Base-by-base conservation (phyloP, 2,888 invertebrate species). In the Callinectes sapidus region DNA sequence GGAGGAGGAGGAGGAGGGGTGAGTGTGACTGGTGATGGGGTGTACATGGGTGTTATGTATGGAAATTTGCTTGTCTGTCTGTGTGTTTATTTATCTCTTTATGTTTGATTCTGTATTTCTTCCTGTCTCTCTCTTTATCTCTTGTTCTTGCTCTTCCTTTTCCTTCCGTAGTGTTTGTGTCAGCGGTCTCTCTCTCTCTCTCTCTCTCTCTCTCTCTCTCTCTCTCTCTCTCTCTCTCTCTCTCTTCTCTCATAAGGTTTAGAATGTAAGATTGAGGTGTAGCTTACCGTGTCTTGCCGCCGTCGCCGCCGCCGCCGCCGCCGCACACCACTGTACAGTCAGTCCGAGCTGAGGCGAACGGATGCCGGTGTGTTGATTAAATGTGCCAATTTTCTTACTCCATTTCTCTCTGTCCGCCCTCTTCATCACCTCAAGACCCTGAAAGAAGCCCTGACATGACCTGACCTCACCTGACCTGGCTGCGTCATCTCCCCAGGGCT, bases 181-280 rank as follows among this genome's bases (percentile, higher is more conserved):
- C n/a, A n/a, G n/a, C n/a, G n/a, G n/a, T n/a, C 85, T 85, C 32
- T 85, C 85, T 85, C 85, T 85, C 85, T 85, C 35, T 85, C 28
- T 85, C 32, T 85, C 32, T 13, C 14, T 55, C 14, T 13, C 14
- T 55, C 14, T 55, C 16, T 55, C 2, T 55, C 3, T 14, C 18
- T 55, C 14, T 18, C 16, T 66, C 5, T 71, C 10, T 71, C 23
- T 71, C 28, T 71, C n/a, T 13, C 0, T 28, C 23, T 28, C 28
- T 28, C 10, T 28, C 71, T n/a, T 28, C n/a, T 71, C 71, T 13
- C n/a, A 10, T 28, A 77, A 77, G 71, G 71, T 77, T 28, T 77
- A 28, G 28, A 28, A 28, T 28, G 71, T 28, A n/a, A 28, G 28
- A 10, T n/a, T 23, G 16, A 39, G 1, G 14, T 28, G 8, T 85